phyloP scores from a whole-genome alignment of 1,140 invertebrate genomes.

The Andricus grossulariae region DNA sequence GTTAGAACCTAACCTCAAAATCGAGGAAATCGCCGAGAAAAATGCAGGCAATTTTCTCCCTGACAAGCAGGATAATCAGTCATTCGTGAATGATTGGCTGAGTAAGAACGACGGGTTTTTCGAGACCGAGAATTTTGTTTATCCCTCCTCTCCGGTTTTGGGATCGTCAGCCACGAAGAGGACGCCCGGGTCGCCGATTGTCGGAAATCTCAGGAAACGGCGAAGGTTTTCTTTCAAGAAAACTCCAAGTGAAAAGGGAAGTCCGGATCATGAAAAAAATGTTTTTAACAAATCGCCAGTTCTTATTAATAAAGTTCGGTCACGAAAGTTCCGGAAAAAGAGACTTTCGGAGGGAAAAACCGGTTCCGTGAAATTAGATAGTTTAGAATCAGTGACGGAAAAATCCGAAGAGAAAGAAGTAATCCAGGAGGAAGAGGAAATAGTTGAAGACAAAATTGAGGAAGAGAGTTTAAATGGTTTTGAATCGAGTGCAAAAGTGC shows the following conservation, averaged over 20 bases:
- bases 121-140: not conserved
- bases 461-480: not conserved
- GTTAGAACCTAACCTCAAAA: conserved; percentile 38
- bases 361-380: not conserved
- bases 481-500: conserved; percentile 44
- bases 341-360: not conserved
- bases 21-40: not conserved
- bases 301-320: not conserved
- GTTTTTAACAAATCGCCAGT: not conserved
- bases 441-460: not conserved
- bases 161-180: not conserved
- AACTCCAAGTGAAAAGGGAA: not conserved
- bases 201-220: not conserved
- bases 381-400: not conserved
- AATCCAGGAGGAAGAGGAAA: conserved; percentile 41
- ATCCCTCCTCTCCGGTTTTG: not conserved
- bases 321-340: not conserved
- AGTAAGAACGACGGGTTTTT: not conserved
- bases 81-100: not conserved
- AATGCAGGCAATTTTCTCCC: too few species aligned
- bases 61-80: not conserved
- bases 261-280: too few species aligned
- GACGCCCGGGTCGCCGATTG: not conserved
- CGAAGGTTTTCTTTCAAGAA: not conserved
- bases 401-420: conserved; percentile 9